phyloP scores from a whole-genome alignment of 2,888 invertebrate genomes.

The Pseudococcus viburni region DNA sequence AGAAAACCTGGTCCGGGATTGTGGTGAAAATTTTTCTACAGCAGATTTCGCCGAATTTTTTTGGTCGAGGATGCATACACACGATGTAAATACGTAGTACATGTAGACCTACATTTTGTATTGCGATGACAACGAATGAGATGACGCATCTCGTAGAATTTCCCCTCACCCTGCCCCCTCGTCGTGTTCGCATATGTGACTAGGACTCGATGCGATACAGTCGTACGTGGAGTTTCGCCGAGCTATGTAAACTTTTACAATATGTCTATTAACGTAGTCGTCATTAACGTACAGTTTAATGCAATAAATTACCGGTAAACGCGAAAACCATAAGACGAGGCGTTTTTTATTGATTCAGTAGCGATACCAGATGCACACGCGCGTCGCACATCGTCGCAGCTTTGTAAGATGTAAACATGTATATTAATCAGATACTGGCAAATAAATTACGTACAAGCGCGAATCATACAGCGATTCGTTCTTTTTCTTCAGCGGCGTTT shows the following conservation, averaged over 20 bases:
- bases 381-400: not conserved
- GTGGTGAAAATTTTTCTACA: not conserved
- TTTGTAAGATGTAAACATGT: conserved; percentile 3
- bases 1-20: not conserved
- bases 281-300: conserved; percentile 9
- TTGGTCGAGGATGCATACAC: too few relatives aligned
- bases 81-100: not conserved
- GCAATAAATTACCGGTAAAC: conserved; percentile 23
- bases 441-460: conserved; percentile 6
- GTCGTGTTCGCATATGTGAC: not conserved
- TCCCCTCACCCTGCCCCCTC: not conserved
- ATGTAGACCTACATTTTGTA: not conserved
- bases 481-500: not conserved
- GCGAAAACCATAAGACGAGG: conserved; percentile 20
- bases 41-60: not conserved
- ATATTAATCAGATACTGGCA: not conserved
- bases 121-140: not conserved
- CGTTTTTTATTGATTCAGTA: conserved; percentile 34
- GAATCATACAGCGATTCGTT: not conserved
- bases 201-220: not conserved
- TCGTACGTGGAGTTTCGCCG: not conserved
- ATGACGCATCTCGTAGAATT: not conserved
- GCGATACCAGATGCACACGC: conserved; percentile 26
- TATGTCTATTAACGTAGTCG: conserved; percentile 20
- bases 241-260: conserved; percentile 44